Conservation (phyloP, 2,113 vertebrate genomes). For the Okapia johnstoni region DNA sequence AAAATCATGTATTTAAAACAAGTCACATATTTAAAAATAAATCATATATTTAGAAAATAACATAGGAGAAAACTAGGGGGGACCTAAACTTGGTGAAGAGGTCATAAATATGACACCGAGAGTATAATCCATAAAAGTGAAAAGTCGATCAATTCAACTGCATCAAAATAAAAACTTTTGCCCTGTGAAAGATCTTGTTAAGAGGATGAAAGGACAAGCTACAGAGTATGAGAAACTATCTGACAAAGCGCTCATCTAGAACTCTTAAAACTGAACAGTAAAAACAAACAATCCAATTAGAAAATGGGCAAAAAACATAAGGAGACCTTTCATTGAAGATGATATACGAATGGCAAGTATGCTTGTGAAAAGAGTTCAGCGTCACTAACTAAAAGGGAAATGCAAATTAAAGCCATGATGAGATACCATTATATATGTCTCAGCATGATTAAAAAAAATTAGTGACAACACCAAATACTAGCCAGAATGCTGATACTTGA, state of each 20-base stretch:
- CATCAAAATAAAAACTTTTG: neutral
- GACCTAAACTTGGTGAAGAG: neutral
- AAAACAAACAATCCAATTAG: conserved; percentile 1
- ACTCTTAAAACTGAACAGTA: neutral
- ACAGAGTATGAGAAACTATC: neutral
- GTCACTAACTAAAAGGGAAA: neutral
- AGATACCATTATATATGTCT: neutral
- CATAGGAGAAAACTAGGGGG: neutral
- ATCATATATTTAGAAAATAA: neutral
- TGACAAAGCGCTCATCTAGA: neutral
- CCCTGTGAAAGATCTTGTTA: neutral
- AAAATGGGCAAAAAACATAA: neutral
- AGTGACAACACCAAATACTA: neutral
- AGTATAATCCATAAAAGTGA: neutral
- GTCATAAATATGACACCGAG: neutral
- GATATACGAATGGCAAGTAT: neutral
- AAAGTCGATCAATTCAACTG: neutral
- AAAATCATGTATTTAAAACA: neutral
- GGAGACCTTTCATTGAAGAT: neutral
- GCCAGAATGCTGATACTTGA: neutral
- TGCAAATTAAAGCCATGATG: neutral
- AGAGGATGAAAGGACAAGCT: neutral
- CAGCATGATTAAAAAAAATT: neutral
- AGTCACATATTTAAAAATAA: neutral
- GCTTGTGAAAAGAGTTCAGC: neutral